Evolutionary conservation across 1,140 invertebrate species (phyloP), one percentile per base, ranked within the genome.

Genomic region (Acromyrmex echinatior): DNA sequence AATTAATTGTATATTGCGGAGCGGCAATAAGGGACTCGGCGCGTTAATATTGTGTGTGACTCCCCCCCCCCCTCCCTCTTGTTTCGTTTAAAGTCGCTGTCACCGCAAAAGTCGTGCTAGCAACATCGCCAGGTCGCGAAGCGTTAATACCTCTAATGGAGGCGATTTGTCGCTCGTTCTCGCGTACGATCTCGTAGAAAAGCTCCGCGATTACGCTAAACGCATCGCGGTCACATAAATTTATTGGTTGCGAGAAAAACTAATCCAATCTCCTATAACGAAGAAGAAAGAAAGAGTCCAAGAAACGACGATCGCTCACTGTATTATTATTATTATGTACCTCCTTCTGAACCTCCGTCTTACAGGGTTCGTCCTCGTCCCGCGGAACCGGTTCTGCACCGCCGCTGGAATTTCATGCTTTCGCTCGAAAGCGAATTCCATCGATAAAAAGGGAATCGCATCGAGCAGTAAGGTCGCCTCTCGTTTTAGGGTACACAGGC

Each of bases 351-450:
- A 28, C 21, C 60, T 21, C 28, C 81, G 25, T 39, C 45, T 53
- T 45, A 58, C 14, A 16, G 74, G 70, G 70, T 76, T 76, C 70
- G 70, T 76, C 56, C 70, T 84, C 80, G 39, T 76, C 25, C 56
- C 71, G 35, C 12, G 70, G 31, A 86, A 86, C 82, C 82, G 82
- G 82, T 86, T 86, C 25, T 39, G 18, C 81, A 21, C 62, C 35
- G 12, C 35, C 39, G 80, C 16, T 86, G 82, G 82, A 86, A 86
- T 86, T 66, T 62, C 82, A 86, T 62, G 82, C 82, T 86, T 86
- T 86, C 60, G 74, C 63, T 79, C 60, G 76, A 86, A 86, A 86
- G 73, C 71, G 82, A 86, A 86, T 86, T 77, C 82, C 62, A 63
- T 74, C 31, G 82, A 58, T 78, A 86, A 86, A 79, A 86, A 78